These are phyloP conservation scores for Oryctes rhinoceros DNA, from an alignment of 1,140 invertebrate genomes.

Conservation along the genomic window DNA sequence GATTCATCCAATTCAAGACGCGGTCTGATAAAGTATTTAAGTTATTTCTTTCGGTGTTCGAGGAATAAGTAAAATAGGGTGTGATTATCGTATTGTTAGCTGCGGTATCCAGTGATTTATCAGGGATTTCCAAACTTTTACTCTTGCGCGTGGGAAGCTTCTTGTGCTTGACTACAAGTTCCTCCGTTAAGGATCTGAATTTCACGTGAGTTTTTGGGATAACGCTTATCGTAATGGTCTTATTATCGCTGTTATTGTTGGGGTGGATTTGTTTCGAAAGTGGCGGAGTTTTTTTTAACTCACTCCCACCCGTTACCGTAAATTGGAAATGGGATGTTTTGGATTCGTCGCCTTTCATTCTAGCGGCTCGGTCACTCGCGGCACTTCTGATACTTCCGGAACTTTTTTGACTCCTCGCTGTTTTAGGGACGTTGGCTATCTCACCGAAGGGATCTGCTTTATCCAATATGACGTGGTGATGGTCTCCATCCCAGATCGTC, in stretches of 20 bases:
- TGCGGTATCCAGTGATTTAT: background rate
- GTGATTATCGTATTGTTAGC: background rate
- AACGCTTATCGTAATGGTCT: conserved; percentile 3
- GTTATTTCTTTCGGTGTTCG: background rate
- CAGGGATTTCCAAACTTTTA: background rate
- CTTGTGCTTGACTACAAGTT: conserved; percentile 15
- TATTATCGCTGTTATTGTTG: background rate
- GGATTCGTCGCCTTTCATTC: conserved; percentile 26
- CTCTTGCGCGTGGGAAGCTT: conserved; percentile 6
- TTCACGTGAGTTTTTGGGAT: conserved; percentile 9
- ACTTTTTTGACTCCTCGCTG: background rate
- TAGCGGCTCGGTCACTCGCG: background rate
- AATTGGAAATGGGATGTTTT: conserved; percentile 5
- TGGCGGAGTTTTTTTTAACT: conserved; percentile 28
- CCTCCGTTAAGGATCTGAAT: conserved; percentile 32
- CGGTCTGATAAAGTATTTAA: conserved; percentile 64
- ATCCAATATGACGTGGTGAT: conserved; percentile 74
- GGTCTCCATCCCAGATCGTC: conserved; percentile 76
- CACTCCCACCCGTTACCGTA: background rate
- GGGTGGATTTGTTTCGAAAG: background rate
- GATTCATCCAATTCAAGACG: conserved; percentile 69
- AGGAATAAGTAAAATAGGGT: conserved; percentile 23
- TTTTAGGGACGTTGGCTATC: background rate
- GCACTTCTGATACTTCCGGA: background rate
- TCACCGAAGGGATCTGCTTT: conserved; percentile 64